Conservation (phyloP, 2,888 invertebrate species). For the Torymus texanus region DNA sequence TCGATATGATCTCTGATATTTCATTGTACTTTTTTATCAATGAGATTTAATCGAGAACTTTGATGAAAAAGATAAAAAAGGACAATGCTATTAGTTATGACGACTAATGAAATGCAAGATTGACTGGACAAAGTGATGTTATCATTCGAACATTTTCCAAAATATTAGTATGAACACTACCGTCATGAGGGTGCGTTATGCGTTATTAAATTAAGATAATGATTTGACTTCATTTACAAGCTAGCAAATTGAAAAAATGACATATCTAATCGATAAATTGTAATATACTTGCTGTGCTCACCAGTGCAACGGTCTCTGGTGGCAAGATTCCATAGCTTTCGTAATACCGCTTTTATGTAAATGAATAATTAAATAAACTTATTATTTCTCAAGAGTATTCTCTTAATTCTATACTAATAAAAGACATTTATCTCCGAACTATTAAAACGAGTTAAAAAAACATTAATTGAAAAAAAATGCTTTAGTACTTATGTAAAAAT, state of each 20-base stretch:
- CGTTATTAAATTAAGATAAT: constrained; percentile 29
- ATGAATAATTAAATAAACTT: constrained; percentile 41
- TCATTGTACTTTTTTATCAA: constrained; percentile 13
- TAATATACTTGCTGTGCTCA: constrained; percentile 49
- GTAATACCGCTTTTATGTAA: constrained; percentile 48
- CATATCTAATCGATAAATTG: constrained; percentile 39
- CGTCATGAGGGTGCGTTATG: constrained; percentile 37
- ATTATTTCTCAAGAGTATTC: constrained; percentile 20
- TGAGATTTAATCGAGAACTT: neutral
- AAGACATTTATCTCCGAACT: neutral
- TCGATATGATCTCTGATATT: neutral
- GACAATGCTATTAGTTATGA: neutral
- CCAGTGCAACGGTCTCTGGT: constrained; percentile 51
- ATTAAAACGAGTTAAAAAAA: neutral
- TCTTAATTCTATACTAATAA: constrained; percentile 9
- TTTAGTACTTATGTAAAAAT: too few species aligned
- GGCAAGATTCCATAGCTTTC: constrained; percentile 43
- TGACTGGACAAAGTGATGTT: neutral
- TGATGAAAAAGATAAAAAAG: constrained; percentile 7
- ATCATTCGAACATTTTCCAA: neutral
- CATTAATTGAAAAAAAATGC: too few species aligned
- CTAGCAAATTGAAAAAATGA: constrained; percentile 49
- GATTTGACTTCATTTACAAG: constrained; percentile 33
- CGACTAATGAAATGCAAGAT: neutral
- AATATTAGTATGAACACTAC: constrained; percentile 31